Evolutionary conservation across 2,113 vertebrate genomes (phyloP), one percentile per base, ranked within the genome.

Genomic region (Atherinomorus stipes): DNA sequence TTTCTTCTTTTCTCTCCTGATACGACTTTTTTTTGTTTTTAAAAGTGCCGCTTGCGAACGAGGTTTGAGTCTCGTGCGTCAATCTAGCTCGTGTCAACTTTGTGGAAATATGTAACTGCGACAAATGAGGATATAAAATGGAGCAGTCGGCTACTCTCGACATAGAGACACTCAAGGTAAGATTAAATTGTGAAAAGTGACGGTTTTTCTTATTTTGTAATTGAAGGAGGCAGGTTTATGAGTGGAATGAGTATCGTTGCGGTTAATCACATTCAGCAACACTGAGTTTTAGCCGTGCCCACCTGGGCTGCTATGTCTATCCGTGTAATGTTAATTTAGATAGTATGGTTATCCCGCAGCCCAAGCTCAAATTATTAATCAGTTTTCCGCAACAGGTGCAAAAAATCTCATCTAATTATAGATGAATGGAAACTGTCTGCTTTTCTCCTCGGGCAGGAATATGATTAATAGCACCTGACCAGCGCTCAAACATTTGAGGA

Each of bases 91-190:
- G 50, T 51, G 13, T 34, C 16, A 87, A 90, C 81, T 87, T 88
- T 72, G 60, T 74, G 87, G 75, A 82, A 90, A 90, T 84, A 88
- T 89, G 89, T 89, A 64, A 88, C 18, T 49, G 70, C 42, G 73
- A 66, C 56, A 21, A n/a, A 78, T 71, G 64, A 80, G 28, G 54
- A 12, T 60, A 61, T 60, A 88, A 88, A 79, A 92, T 92, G 91
- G 90, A 91, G 65, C 85, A 88, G 78, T 85, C 91, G 52, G 82
- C 88, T 7, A 88, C 90, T 64, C 84, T 92, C 19, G 85, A 90
- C 57, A 81, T 91, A 62, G 91, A 91, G 78, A 81, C 89, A 18
- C 60, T 91, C 2, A 92, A 92, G 91, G 91, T 92, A 75, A 91
- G 87, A 11, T 56, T 1, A 16, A 10, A 10, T 19, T 31, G 19